phyloP scores from a whole-genome alignment of 2,797 vertebrate species.

The Chaenodraco wilsoni region DNA sequence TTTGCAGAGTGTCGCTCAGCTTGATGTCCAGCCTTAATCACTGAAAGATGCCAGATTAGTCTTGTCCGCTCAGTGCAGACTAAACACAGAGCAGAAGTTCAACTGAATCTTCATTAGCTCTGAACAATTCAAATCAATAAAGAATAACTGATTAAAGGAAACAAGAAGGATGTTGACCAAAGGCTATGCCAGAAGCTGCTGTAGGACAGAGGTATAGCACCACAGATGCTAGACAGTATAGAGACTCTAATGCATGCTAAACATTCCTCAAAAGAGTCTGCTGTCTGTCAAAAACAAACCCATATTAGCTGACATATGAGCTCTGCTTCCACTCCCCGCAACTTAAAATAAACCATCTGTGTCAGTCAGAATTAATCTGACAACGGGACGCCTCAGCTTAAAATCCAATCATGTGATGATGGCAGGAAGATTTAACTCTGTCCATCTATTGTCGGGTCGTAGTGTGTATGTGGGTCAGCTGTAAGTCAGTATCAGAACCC shows the following conservation, averaged over 20 bases:
- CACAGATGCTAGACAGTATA: conserved; percentile 7
- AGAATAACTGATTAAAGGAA: conserved; percentile 20
- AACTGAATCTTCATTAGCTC: conserved; percentile 8
- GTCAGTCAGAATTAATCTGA: conserved; percentile 59
- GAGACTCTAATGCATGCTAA: conserved; percentile 11
- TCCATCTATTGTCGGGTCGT: conserved; percentile 6
- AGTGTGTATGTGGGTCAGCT: conserved; percentile 31
- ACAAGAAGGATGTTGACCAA: neutral
- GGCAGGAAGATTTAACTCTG: conserved; percentile 29
- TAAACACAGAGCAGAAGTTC: conserved; percentile 29
- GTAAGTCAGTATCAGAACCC: conserved; percentile 29
- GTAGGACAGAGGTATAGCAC: neutral
- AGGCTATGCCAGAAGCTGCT: neutral
- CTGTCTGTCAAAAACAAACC: conserved; percentile 32
- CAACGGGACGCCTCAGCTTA: conserved; percentile 29
- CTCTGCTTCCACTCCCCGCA: conserved; percentile 10
- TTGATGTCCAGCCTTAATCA: conserved; percentile 51
- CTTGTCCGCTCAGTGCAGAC: conserved; percentile 27
- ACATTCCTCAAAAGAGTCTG: conserved; percentile 28
- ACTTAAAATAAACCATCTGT: conserved; percentile 61
- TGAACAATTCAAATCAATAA: conserved; percentile 26
- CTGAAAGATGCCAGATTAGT: conserved; percentile 37
- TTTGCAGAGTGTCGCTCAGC: conserved; percentile 46
- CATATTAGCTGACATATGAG: conserved; percentile 45
- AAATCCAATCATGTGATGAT: conserved; percentile 41